phyloP scores from a whole-genome alignment of 2,888 invertebrate genomes.

The Panzeria rudis region DNA sequence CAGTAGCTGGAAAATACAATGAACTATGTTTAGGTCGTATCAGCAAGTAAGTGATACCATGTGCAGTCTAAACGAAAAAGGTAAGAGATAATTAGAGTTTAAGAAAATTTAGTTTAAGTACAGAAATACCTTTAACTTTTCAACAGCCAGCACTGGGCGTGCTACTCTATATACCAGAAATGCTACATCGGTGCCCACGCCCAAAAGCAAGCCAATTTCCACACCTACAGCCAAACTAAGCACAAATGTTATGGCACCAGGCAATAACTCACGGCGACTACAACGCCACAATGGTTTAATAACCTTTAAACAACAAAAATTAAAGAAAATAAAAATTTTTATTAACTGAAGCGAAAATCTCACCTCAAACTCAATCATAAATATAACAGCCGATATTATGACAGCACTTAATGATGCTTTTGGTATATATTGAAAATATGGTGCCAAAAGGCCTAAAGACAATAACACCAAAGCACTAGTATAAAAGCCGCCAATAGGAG shows the following conservation, averaged over 20 bases:
- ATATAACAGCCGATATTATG: conserved; percentile 97
- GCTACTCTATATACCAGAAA: conserved; percentile 92
- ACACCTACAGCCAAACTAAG: conserved; percentile 92
- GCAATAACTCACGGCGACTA: conserved; percentile 90
- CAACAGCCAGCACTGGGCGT: conserved; percentile 89
- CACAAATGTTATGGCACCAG: conserved; percentile 93
- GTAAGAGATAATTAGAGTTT: background rate
- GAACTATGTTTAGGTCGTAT: conserved; percentile 91
- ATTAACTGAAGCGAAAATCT: conserved; percentile 35
- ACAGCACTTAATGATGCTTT: conserved; percentile 95
- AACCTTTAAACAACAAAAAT: conserved; percentile 84
- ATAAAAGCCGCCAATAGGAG: conserved; percentile 93
- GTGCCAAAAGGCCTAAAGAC: conserved; percentile 93
- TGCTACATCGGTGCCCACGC: conserved; percentile 91
- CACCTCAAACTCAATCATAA: conserved; percentile 96
- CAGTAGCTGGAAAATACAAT: conserved; percentile 92
- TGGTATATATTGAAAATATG: conserved; percentile 95
- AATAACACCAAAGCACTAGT: conserved; percentile 92
- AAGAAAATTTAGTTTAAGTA: background rate
- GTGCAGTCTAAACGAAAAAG: conserved; percentile 85
- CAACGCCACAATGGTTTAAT: conserved; percentile 94
- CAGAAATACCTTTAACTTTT: conserved; percentile 87
- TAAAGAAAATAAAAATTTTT: background rate
- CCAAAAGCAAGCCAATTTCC: conserved; percentile 93
- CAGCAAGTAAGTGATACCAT: conserved; percentile 89